A percentile compares a stretch with the other conserved stretches of the same genome.
Evolutionary conservation across 2,113 vertebrate species (phyloP).

Genomic region (Myiozetetes cayanensis): DNA sequence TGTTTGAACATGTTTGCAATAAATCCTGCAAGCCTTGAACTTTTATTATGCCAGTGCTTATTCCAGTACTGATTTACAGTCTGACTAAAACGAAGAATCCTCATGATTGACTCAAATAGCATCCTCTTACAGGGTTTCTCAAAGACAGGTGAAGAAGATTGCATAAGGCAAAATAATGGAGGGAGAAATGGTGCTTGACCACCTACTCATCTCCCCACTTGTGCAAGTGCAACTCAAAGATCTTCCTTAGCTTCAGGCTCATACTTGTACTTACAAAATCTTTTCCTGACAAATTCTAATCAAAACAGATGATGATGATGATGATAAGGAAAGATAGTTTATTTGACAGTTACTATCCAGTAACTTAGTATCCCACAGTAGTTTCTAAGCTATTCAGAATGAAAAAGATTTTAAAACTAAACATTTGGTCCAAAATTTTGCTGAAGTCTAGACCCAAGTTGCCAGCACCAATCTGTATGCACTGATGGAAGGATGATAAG

Average conservation of each 20-base stretch:
- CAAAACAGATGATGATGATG: not conserved
- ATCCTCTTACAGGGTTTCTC: not conserved
- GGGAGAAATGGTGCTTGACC: not conserved
- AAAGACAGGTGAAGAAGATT: not conserved
- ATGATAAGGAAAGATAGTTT: not conserved
- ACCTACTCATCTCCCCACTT: not conserved
- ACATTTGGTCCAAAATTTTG: not conserved
- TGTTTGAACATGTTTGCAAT: not conserved
- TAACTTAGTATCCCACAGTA: not conserved
- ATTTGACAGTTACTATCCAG: not conserved
- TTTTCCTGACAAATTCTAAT: not conserved
- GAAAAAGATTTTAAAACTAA: not conserved
- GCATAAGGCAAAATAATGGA: not conserved
- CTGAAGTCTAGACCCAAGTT: not conserved
- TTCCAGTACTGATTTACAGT: not conserved
- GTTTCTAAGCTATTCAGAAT: not conserved
- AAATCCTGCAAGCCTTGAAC: not conserved
- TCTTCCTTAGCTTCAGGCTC: not conserved
- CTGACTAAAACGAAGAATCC: not conserved
- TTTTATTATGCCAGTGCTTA: not conserved
- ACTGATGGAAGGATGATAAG: not conserved
- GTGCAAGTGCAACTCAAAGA: not conserved
- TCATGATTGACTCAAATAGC: not conserved
- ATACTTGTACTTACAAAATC: not conserved
- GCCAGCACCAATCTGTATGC: not conserved